Percentiles rank a stretch among this genome's conserved stretches.
These are phyloP conservation scores for Iguana delicatissima DNA, from an alignment of 2,797 vertebrate species.

Conservation along the genomic window DNA sequence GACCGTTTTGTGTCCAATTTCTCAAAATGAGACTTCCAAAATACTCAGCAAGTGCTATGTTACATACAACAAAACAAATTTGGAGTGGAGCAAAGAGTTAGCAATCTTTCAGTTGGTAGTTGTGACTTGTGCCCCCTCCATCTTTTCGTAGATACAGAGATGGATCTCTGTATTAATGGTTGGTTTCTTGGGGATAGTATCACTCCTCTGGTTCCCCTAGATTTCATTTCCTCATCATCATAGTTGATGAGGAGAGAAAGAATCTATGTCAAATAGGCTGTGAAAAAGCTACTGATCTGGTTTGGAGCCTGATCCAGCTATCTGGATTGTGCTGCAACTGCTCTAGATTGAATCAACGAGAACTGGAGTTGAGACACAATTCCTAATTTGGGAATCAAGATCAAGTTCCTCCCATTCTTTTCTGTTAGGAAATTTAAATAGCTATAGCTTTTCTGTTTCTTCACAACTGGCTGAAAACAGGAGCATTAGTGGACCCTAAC, in stretches of 20 bases:
- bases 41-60: not conserved
- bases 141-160: not conserved
- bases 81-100: not conserved
- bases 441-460: too few relatives aligned
- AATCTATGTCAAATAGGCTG: not conserved
- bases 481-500: too few relatives aligned
- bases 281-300: too few relatives aligned
- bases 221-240: not conserved
- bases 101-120: not conserved
- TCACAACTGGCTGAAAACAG: too few relatives aligned
- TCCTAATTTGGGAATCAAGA: too few relatives aligned
- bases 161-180: not conserved
- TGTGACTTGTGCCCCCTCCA: not conserved
- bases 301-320: too few relatives aligned
- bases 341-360: too few relatives aligned
- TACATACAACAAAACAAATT: not conserved
- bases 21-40: slow-evolving; percentile 14
- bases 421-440: too few relatives aligned
- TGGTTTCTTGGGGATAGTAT: not conserved
- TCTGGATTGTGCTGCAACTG: too few relatives aligned
- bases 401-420: too few relatives aligned
- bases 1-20: slow-evolving; percentile 1
- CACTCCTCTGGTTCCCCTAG: not conserved
- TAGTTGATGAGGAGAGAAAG: not conserved
- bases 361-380: too few relatives aligned